Evolutionary conservation across 2,113 vertebrate genomes (phyloP).

Genomic region (Balaeniceps rex): DNA sequence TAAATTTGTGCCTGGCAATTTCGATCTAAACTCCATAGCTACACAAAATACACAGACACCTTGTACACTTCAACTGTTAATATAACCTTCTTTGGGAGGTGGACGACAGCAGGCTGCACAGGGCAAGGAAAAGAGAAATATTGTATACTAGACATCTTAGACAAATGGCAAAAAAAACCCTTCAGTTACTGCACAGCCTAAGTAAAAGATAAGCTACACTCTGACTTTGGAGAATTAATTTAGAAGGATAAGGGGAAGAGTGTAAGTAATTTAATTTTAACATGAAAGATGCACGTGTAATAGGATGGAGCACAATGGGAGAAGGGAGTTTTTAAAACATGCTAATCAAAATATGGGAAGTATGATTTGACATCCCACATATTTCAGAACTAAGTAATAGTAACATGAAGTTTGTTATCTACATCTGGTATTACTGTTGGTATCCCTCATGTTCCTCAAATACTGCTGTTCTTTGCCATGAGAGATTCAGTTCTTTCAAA

Average conservation of each 20-base stretch:
- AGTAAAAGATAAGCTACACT: constrained; percentile 60
- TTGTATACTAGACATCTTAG: constrained; percentile 62
- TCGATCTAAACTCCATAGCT: constrained; percentile 79
- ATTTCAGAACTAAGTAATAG: constrained; percentile 39
- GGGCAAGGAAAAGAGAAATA: constrained; percentile 65
- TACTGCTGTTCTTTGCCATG: constrained; percentile 22
- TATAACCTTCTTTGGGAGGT: constrained; percentile 61
- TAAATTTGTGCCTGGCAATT: constrained; percentile 79
- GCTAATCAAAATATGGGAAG: constrained; percentile 57
- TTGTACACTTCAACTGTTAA: constrained; percentile 73
- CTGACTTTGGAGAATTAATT: constrained; percentile 69
- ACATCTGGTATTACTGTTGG: constrained; percentile 51
- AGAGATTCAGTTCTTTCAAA: constrained; percentile 44
- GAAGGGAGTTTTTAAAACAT: constrained; percentile 51
- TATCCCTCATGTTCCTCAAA: constrained; percentile 43
- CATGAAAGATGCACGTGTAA: constrained; percentile 57
- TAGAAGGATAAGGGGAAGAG: constrained; percentile 57
- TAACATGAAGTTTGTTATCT: constrained; percentile 54
- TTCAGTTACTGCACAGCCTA: constrained; percentile 59
- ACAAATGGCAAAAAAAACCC: constrained; percentile 49
- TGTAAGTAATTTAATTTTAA: constrained; percentile 63
- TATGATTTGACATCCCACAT: constrained; percentile 42
- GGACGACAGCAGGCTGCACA: constrained; percentile 64
- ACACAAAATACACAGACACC: constrained; percentile 78
- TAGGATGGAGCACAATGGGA: constrained; percentile 46